These are phyloP conservation scores for Eulithis prunata DNA, from an alignment of 2,888 invertebrate species.

Conservation along the genomic window DNA sequence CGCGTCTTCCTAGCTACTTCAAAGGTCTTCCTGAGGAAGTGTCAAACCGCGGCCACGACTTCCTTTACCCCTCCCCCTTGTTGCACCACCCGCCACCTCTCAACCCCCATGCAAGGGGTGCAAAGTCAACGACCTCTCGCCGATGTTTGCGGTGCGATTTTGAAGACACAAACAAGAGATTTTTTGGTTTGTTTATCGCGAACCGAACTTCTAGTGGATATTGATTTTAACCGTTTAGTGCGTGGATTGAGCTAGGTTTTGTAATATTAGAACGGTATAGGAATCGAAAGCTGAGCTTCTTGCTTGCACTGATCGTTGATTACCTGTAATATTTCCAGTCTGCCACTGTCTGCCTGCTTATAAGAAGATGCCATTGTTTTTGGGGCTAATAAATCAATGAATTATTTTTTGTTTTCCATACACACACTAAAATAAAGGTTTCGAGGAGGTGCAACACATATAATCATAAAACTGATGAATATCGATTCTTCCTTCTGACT, in stretches of 20 bases:
- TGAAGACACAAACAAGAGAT: slow-evolving; percentile 75
- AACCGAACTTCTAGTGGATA: slow-evolving; percentile 57
- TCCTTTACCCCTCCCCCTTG: slow-evolving; percentile 59
- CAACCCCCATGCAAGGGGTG: slow-evolving; percentile 54
- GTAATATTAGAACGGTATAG: slow-evolving; percentile 8
- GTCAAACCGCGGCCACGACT: slow-evolving; percentile 79
- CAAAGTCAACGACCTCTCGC: slow-evolving; percentile 69
- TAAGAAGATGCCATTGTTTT: too few species aligned
- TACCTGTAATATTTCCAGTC: neutral
- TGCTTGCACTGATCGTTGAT: neutral
- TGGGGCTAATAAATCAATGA: too few species aligned
- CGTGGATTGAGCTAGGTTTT: slow-evolving; percentile 39
- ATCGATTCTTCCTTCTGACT: too few species aligned
- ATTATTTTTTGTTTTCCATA: too few species aligned
- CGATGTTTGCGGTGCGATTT: slow-evolving; percentile 78
- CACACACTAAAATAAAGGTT: too few species aligned
- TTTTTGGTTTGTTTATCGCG: slow-evolving; percentile 68
- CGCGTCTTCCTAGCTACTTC: slow-evolving; percentile 65
- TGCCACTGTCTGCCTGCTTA: too few species aligned
- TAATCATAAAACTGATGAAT: too few species aligned
- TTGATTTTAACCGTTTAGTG: slow-evolving; percentile 60
- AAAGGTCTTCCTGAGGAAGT: slow-evolving; percentile 83
- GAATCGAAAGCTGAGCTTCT: neutral
- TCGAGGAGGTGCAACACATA: too few species aligned
- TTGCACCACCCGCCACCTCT: slow-evolving; percentile 47